phyloP scores from a whole-genome alignment of 2,888 invertebrate genomes.

The Epicampocera succincta region DNA sequence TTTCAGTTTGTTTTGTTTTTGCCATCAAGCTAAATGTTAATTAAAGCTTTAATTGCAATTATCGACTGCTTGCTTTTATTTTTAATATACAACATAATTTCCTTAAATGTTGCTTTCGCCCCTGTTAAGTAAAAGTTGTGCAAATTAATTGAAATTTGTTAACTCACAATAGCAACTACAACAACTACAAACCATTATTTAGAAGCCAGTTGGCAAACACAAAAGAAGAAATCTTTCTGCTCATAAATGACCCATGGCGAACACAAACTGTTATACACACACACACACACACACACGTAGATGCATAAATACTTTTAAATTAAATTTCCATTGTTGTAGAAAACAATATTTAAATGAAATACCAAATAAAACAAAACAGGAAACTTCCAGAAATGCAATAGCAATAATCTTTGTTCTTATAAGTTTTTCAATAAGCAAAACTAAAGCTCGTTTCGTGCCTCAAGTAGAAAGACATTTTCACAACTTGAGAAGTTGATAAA shows the following conservation, averaged over 20 bases:
- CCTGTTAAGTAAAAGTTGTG: background rate
- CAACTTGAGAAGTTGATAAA: conserved; percentile 2
- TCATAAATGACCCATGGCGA: conserved; percentile 25
- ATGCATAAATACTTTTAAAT: conserved; percentile 2
- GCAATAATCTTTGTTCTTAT: too few relatives aligned
- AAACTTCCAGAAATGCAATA: conserved; percentile 3
- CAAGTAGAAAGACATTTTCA: background rate
- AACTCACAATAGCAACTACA: conserved; percentile 2
- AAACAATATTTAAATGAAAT: conserved; percentile 14
- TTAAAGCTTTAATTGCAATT: conserved; percentile 27
- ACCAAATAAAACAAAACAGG: background rate
- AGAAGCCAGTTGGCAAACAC: conserved; percentile 2
- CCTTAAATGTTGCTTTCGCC: conserved; percentile 22
- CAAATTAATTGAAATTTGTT: conserved; percentile 22
- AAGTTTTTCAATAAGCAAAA: background rate
- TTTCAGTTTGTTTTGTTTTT: too few relatives aligned
- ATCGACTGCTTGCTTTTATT: background rate
- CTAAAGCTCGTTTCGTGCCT: background rate
- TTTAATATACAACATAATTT: background rate
- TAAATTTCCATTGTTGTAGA: conserved; percentile 33
- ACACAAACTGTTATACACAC: background rate
- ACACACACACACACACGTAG: background rate
- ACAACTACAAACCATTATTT: conserved; percentile 6
- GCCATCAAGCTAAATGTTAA: background rate
- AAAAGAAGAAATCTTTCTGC: background rate